These are phyloP conservation scores for Brachypalpus laphriformis DNA, from an alignment of 2,888 invertebrate species.

Conservation along the genomic window DNA sequence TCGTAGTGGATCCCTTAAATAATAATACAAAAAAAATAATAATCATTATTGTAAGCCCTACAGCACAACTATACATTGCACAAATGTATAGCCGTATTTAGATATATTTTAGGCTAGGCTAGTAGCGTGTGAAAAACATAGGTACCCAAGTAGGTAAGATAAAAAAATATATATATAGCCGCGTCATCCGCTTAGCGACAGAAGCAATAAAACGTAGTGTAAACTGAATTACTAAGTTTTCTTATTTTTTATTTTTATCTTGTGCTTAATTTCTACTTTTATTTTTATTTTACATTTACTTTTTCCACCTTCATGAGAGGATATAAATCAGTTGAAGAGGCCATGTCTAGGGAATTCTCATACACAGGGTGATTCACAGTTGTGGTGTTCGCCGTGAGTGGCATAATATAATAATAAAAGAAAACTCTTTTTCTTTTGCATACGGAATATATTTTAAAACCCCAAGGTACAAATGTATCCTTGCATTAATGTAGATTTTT, in stretches of 20 bases:
- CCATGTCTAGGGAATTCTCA: not conserved
- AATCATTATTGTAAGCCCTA: slow-evolving; percentile 49
- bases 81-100: slow-evolving; percentile 35
- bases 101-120: slow-evolving; percentile 31
- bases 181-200: slow-evolving; percentile 5
- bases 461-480: too few species aligned
- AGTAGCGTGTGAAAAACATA: slow-evolving; percentile 7
- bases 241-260: slow-evolving; percentile 3
- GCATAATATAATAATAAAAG: too few species aligned
- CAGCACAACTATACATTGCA: slow-evolving; percentile 53
- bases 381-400: not conserved
- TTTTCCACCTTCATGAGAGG: slow-evolving; percentile 8
- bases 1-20: slow-evolving; percentile 63
- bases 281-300: slow-evolving; percentile 8
- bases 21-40: slow-evolving; percentile 23
- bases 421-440: too few species aligned
- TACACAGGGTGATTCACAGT: slow-evolving; percentile 31
- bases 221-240: slow-evolving; percentile 11
- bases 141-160: not conserved
- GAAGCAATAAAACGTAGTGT: slow-evolving; percentile 16
- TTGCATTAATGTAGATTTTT: too few species aligned
- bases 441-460: too few species aligned
- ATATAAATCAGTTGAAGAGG: slow-evolving; percentile 10
- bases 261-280: not conserved
- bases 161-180: not conserved